Evolutionary conservation across 2,888 invertebrate species (phyloP).

Genomic region (Thera obeliscata): DNA sequence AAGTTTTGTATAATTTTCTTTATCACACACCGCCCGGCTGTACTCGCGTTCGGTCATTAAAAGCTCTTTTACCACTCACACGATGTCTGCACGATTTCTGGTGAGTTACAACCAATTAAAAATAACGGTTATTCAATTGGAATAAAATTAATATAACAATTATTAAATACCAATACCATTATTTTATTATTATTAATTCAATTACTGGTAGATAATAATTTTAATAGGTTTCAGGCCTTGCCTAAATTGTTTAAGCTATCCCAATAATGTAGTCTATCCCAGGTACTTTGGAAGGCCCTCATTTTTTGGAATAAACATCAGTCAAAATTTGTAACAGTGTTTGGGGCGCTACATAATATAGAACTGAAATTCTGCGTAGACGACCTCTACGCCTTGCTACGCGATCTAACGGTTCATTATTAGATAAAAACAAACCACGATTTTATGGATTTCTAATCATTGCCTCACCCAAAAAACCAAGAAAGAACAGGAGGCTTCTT

Average conservation of each 20-base stretch:
- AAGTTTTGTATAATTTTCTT: conserved; percentile 81
- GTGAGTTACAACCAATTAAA: conserved; percentile 62
- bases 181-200: too few relatives aligned
- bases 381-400: conserved; percentile 13
- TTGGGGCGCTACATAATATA: neutral
- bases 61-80: conserved; percentile 53
- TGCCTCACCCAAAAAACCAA: conserved; percentile 8
- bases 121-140: neutral
- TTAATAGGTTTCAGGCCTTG: too few relatives aligned
- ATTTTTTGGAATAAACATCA: too few relatives aligned
- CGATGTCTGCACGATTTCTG: conserved; percentile 80
- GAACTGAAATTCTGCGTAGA: conserved; percentile 10
- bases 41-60: conserved; percentile 67
- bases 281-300: too few relatives aligned
- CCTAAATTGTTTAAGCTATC: too few relatives aligned
- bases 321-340: neutral
- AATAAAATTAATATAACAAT: neutral
- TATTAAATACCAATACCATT: neutral
- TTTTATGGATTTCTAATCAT: conserved; percentile 23
- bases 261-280: too few relatives aligned
- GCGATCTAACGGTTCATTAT: conserved; percentile 1
- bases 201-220: too few relatives aligned
- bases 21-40: conserved; percentile 75
- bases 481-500: too few relatives aligned
- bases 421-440: conserved; percentile 7